Evolutionary conservation across 1,140 invertebrate genomes (phyloP), one percentile per base, ranked within the genome.

Genomic region (Lasioglossum albipes): DNA sequence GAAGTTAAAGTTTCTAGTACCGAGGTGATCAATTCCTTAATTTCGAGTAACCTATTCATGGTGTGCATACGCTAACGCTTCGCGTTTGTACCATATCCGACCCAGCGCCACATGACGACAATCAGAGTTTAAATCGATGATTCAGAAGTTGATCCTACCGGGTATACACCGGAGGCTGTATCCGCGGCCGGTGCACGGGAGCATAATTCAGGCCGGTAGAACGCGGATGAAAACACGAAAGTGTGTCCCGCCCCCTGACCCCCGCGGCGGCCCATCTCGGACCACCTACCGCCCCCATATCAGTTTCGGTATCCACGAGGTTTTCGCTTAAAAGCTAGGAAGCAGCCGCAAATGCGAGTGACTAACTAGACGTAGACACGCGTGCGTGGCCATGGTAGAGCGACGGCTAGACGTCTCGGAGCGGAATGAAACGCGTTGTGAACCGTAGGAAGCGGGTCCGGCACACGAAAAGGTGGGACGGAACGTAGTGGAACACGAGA

Each of bases 321-420:
- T 79, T 89, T 89, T 86, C 89, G 85, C 78, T 89, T 85, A 86
- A 90, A 90, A 89, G 87, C 83, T 84, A 77, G 52, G 78, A 89
- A 91, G 83, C 86, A 90, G 82, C 86, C 82, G 83, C 64, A 77
- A 90, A 89, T 89, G 57, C 20, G 57, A 88, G 87, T 91, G 90
- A 91, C 87, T 91, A 91, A 91, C 89, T 91, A 89, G 87, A 83
- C 75, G 78, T 85, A 90, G 88, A 87, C 89, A 91, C 89, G 90
- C 90, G 87, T 87, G 84, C 84, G 79, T 84, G 81, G 52, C 74
- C 59, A 57, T 16, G 45, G 31, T 27, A 12, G 36, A 36, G 36
- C 36, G 36, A 5, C 36, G 36, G 5, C 36, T 36, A 36, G 36
- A 36, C 36, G 36, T 36, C 36, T 36, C 36, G 36, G 9, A 2